phyloP scores from a whole-genome alignment of 2,888 invertebrate species.

The Vanessa cardui region DNA sequence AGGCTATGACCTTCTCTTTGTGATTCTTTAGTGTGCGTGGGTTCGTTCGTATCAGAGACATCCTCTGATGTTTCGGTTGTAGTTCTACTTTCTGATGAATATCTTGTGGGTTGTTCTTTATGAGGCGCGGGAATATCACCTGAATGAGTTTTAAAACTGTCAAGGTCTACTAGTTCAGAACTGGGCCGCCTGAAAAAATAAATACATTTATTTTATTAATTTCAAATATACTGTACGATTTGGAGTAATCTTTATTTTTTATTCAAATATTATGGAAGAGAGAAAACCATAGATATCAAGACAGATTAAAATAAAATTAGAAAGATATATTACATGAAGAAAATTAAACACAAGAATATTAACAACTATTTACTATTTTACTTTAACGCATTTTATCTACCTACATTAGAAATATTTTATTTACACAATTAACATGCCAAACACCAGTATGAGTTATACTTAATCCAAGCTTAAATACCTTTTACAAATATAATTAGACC shows the following conservation, averaged over 20 bases:
- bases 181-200: constrained; percentile 85
- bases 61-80: constrained; percentile 83
- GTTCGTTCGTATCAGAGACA: constrained; percentile 54
- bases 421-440: neutral
- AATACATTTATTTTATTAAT: neutral
- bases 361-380: too few species aligned
- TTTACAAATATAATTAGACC: neutral
- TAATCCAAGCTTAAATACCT: neutral
- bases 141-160: constrained; percentile 90
- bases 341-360: neutral
- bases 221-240: neutral
- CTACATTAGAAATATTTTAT: neutral
- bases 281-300: neutral
- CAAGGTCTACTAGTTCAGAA: constrained; percentile 91
- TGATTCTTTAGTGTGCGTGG: constrained; percentile 62
- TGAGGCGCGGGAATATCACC: constrained; percentile 82
- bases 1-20: constrained; percentile 71
- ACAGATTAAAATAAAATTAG: neutral
- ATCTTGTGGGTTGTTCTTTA: constrained; percentile 73
- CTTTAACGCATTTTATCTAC: too few species aligned
- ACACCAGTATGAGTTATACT: neutral
- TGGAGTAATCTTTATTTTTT: neutral
- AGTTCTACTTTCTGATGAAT: constrained; percentile 75
- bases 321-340: neutral
- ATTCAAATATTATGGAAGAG: neutral